Conservation (phyloP, 2,113 vertebrate species). For the Porphyrio hochstetteri region DNA sequence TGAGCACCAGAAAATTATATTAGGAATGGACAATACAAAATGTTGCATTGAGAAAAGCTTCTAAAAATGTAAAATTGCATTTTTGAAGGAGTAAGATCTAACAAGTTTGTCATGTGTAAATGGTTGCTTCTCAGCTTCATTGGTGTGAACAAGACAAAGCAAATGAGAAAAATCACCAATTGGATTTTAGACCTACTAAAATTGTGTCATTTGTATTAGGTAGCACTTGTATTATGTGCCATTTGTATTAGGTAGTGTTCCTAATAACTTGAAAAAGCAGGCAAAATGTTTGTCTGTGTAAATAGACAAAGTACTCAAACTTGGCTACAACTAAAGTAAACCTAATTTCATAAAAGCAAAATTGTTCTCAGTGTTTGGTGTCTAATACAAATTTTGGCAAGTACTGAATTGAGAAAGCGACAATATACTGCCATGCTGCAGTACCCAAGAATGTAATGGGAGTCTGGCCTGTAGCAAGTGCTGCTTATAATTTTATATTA, state of each 20-base stretch:
- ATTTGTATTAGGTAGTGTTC: background rate
- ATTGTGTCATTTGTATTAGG: background rate
- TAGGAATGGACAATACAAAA: background rate
- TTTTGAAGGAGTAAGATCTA: background rate
- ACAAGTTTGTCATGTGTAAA: background rate
- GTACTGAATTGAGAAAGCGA: background rate
- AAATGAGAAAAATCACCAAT: background rate
- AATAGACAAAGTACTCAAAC: background rate
- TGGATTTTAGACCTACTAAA: background rate
- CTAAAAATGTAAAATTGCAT: background rate
- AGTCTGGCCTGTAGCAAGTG: background rate
- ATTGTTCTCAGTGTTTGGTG: background rate
- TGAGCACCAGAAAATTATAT: background rate
- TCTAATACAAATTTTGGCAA: background rate
- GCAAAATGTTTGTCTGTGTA: background rate
- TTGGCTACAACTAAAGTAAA: background rate
- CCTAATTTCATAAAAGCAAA: background rate
- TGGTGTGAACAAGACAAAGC: background rate
- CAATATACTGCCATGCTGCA: background rate
- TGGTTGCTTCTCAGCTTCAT: background rate
- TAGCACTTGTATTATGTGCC: background rate
- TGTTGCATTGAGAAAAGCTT: background rate
- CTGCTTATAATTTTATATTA: background rate
- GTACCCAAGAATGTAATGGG: background rate
- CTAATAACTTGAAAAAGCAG: background rate